Evolutionary conservation across 2,797 vertebrate species (phyloP).

Genomic region (Aotus griseimembra): DNA sequence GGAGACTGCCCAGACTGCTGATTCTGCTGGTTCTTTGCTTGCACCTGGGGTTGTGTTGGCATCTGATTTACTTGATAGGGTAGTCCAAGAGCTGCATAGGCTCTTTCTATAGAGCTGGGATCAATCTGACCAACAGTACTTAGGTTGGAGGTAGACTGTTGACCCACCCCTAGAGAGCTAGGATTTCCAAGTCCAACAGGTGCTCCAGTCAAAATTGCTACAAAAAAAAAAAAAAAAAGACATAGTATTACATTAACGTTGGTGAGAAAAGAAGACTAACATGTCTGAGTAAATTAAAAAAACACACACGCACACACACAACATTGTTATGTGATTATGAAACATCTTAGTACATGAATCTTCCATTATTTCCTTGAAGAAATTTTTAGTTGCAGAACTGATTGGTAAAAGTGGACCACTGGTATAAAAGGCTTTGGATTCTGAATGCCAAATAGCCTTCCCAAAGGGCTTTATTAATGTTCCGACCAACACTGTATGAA

Average conservation of each 20-base stretch:
- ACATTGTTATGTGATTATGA: neutral
- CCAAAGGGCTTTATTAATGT: neutral
- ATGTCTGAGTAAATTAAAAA: neutral
- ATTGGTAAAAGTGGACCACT: neutral
- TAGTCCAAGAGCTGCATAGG: conserved; percentile 96
- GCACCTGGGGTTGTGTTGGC: conserved; percentile 90
- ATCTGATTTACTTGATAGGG: conserved; percentile 97
- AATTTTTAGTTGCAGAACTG: neutral
- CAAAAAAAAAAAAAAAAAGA: conserved; percentile 56
- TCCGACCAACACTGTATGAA: neutral
- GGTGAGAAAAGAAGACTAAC: neutral
- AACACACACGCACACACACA: no score
- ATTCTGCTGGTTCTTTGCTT: conserved; percentile 88
- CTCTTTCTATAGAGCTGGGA: conserved; percentile 97
- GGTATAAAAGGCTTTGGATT: neutral
- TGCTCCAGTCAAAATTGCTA: conserved; percentile 93
- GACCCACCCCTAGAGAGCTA: conserved; percentile 91
- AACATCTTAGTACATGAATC: neutral
- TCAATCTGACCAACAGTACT: conserved; percentile 97
- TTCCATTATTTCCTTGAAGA: neutral
- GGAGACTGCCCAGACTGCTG: conserved; percentile 91
- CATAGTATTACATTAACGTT: neutral
- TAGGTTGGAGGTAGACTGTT: conserved; percentile 90
- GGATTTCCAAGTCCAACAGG: conserved; percentile 92
- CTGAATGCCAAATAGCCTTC: neutral